phyloP scores from a whole-genome alignment of 1,140 invertebrate species.

The Belonocnema kinseyi region DNA sequence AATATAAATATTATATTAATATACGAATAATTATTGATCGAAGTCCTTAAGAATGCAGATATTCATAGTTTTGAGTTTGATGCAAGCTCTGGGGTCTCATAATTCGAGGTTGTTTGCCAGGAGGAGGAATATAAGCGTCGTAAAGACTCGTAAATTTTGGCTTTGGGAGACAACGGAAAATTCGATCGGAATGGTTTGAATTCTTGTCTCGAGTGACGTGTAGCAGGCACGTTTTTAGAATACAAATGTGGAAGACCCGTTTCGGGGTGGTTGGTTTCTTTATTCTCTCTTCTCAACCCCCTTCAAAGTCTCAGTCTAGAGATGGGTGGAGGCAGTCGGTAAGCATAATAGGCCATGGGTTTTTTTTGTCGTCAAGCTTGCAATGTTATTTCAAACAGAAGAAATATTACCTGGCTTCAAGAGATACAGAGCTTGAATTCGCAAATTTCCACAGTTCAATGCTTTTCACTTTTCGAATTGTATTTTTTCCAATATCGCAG shows the following conservation, averaged over 20 bases:
- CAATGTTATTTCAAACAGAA: background rate
- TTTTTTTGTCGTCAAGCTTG: conserved; percentile 35
- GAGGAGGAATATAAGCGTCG: conserved; percentile 40
- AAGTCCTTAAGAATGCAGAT: conserved; percentile 19
- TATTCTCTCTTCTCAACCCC: conserved; percentile 49
- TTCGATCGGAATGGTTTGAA: conserved; percentile 71
- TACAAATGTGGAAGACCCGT: conserved; percentile 62
- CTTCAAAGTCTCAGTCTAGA: conserved; percentile 32
- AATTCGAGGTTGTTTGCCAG: conserved; percentile 48
- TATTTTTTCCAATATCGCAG: background rate
- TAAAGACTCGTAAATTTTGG: conserved; percentile 63
- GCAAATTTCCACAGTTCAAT: background rate
- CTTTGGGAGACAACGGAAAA: conserved; percentile 62
- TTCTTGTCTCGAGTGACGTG: conserved; percentile 68
- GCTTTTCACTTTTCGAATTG: background rate
- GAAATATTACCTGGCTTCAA: background rate
- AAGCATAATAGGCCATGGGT: conserved; percentile 11
- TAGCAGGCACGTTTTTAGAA: conserved; percentile 68
- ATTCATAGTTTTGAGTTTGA: conserved; percentile 24
- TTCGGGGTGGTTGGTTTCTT: conserved; percentile 55
- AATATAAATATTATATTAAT: background rate
- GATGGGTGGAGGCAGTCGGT: background rate
- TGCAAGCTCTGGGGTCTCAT: background rate
- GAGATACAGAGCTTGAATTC: background rate
- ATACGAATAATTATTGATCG: background rate